Evolutionary conservation across 2,888 invertebrate species (phyloP).

Genomic region (Perdita meconis): DNA sequence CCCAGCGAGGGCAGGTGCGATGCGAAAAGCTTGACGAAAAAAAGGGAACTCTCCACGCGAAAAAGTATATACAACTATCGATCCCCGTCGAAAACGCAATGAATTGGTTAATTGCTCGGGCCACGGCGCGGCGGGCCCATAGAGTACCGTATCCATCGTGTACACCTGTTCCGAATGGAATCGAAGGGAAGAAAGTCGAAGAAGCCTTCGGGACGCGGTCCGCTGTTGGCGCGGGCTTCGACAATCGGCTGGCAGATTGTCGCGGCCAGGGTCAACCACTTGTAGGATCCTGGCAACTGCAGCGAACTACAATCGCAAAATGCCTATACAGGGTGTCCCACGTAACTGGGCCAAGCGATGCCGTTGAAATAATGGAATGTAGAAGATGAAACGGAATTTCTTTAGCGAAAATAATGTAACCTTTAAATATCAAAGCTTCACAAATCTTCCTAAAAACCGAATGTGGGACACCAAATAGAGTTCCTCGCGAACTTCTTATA

Average conservation of each 20-base stretch:
- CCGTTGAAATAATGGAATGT: too few relatives aligned
- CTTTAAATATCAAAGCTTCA: too few relatives aligned
- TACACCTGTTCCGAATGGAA: slow-evolving; percentile 48
- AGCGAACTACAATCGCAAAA: slow-evolving; percentile 60
- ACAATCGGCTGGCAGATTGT: slow-evolving; percentile 72
- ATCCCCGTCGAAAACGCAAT: background rate
- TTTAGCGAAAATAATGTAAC: too few relatives aligned
- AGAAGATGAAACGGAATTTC: too few relatives aligned
- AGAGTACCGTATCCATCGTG: background rate
- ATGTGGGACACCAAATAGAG: too few relatives aligned
- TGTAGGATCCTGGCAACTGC: slow-evolving; percentile 78
- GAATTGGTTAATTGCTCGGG: slow-evolving; percentile 21
- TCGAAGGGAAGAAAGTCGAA: slow-evolving; percentile 48
- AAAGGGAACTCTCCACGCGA: background rate
- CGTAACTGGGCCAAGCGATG: too few relatives aligned
- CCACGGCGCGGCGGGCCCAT: background rate
- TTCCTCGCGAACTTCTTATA: too few relatives aligned
- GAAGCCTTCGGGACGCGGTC: slow-evolving; percentile 29
- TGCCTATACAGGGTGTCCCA: slow-evolving; percentile 23
- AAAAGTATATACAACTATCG: slow-evolving; percentile 5
- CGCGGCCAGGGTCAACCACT: slow-evolving; percentile 81
- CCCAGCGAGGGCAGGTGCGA: slow-evolving; percentile 13
- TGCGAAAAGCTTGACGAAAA: background rate
- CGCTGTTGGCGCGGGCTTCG: slow-evolving; percentile 49
- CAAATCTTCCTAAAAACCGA: too few relatives aligned